These are phyloP conservation scores for Napeogenes sylphis DNA, from an alignment of 2,888 invertebrate genomes.

Conservation along the genomic window DNA sequence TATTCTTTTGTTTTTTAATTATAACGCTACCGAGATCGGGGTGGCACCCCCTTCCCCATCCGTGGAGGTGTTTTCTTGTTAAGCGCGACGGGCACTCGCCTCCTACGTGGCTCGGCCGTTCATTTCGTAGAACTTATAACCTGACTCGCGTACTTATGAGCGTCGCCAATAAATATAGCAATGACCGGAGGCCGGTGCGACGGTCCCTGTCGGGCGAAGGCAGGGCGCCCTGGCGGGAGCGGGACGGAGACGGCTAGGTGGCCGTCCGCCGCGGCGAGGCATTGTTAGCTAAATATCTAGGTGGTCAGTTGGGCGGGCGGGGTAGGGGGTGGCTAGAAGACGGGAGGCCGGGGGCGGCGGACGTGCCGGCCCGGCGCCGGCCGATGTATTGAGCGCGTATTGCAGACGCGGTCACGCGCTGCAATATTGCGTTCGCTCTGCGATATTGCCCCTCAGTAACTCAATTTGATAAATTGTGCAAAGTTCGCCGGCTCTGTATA, in stretches of 20 bases:
- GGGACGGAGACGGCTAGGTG: slow-evolving; percentile 49
- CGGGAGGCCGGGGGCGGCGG: slow-evolving; percentile 66
- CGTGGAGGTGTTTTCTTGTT: slow-evolving; percentile 75
- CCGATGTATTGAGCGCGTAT: slow-evolving; percentile 78
- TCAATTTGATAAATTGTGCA: slow-evolving; percentile 77
- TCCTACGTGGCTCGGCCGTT: slow-evolving; percentile 75
- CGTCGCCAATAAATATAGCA: slow-evolving; percentile 78
- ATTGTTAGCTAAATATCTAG: slow-evolving; percentile 78
- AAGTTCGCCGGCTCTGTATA: slow-evolving; percentile 66
- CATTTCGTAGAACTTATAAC: slow-evolving; percentile 77
- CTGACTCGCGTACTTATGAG: slow-evolving; percentile 78
- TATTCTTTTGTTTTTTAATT: slow-evolving; percentile 79
- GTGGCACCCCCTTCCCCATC: slow-evolving; percentile 56
- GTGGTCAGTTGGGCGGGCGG: slow-evolving; percentile 66
- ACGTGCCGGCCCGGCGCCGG: slow-evolving; percentile 72
- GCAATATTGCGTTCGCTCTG: slow-evolving; percentile 76
- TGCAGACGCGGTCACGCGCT: slow-evolving; percentile 78
- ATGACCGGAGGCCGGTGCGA: slow-evolving; percentile 67
- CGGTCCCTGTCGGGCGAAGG: slow-evolving; percentile 57
- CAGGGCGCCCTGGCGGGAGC: slow-evolving; percentile 52
- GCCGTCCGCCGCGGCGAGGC: slow-evolving; percentile 63
- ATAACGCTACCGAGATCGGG: slow-evolving; percentile 67
- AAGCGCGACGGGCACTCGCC: slow-evolving; percentile 62
- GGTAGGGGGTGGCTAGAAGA: slow-evolving; percentile 46
- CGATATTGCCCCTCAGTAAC: slow-evolving; percentile 76